Base-by-base conservation (phyloP, 1,140 invertebrate genomes). In the Hylaeus anthracinus region DNA sequence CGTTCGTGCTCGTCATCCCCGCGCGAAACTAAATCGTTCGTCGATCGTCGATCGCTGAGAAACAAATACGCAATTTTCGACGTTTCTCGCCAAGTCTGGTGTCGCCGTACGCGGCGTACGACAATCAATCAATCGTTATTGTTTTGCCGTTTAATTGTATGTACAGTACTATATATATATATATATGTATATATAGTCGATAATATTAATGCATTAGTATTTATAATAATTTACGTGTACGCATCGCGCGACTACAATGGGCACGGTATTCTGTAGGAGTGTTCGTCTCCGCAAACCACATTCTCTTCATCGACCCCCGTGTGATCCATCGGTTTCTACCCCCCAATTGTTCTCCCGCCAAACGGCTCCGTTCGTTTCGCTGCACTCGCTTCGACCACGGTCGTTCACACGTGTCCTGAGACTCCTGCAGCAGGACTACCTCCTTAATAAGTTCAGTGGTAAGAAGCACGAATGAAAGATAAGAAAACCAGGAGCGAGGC, bases 151-250 rank as follows among this genome's bases (percentile, higher is more conserved):
- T 86, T 77, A 85, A 88, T 73, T 87, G 79, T 91, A 91, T 91
- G 86, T 91, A 91, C 90, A 91, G 88, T 89, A 89, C 87, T 45
- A 45, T 45, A 45, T 45, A 45, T 45, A 45, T 45, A 45, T 45
- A 45, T 45, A 0, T 45, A 9, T 8, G 5, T 51, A 90, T 88
- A 88, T 86, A 89, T 89, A 81, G 58, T 82, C 83, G 76, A 82
- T 80, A 84, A 82, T 86, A 86, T 85, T 80, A 87, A 88, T 86
- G 83, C 80, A 69, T 82, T 89, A 84, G 78, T 90, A 87, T 88
- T 85, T 84, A 85, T 88, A 89, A 85, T 86, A 82, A 85, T 85
- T 86, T 85, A 85, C 51, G 76, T 81, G 82, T 84, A 77, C 78
- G 70, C 63, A 82, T 84, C 72, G 74, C 73, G 79, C 81, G 72